Percentiles rank a stretch among this genome's conserved stretches.
Evolutionary conservation across 2,888 invertebrate genomes (phyloP).

Genomic region (Eupithecia exiguata): DNA sequence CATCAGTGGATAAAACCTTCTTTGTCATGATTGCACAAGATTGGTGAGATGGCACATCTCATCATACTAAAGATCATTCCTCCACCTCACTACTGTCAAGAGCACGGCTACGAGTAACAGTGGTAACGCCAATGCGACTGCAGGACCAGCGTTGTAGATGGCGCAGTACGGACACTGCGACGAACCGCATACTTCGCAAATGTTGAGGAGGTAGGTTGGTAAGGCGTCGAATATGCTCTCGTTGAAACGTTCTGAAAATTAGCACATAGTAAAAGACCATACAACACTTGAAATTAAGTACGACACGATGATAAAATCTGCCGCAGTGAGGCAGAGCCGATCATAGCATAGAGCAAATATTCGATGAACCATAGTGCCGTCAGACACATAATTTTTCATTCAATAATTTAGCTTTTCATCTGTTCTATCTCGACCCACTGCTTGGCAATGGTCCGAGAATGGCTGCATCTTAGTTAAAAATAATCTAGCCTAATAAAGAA

Average conservation of each 20-base stretch:
- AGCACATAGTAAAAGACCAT: too few relatives aligned
- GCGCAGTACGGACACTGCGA: constrained; percentile 97
- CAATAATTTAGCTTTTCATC: too few relatives aligned
- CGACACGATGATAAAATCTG: too few relatives aligned
- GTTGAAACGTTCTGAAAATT: constrained; percentile 91
- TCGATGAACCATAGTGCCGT: too few relatives aligned
- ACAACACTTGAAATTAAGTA: too few relatives aligned
- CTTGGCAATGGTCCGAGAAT: too few relatives aligned
- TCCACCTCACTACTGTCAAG: constrained; percentile 15
- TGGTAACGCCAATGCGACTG: constrained; percentile 45
- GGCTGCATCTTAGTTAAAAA: not conserved
- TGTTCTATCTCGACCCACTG: too few relatives aligned
- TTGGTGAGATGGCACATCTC: not conserved
- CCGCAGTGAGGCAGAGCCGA: not conserved
- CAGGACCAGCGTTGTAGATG: constrained; percentile 87
- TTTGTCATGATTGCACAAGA: constrained; percentile 3
- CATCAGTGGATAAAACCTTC: not conserved
- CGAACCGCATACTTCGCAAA: constrained; percentile 97
- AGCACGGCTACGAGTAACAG: constrained; percentile 46
- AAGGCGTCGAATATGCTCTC: constrained; percentile 95
- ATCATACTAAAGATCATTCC: not conserved
- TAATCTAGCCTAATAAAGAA: not conserved
- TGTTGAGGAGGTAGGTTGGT: constrained; percentile 93
- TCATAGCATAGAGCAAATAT: not conserved
- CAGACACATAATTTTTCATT: too few relatives aligned